These are phyloP conservation scores for Notiomystis cincta DNA, from an alignment of 2,113 vertebrate species.

Conservation along the genomic window DNA sequence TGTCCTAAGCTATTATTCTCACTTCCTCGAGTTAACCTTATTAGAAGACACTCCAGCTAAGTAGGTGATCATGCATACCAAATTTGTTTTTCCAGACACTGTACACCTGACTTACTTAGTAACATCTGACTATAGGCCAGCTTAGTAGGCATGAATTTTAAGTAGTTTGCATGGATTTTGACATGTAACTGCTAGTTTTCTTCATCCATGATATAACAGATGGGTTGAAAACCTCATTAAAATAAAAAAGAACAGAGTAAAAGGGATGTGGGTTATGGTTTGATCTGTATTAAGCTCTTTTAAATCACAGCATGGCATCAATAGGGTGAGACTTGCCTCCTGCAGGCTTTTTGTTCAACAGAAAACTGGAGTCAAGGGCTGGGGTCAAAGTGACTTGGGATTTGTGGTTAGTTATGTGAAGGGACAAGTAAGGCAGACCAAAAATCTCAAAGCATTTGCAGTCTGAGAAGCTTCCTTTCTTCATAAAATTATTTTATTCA, in stretches of 20 bases:
- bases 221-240: slow-evolving; percentile 5
- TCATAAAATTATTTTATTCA: not conserved
- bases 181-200: slow-evolving; percentile 27
- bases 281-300: not conserved
- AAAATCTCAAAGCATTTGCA: not conserved
- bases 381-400: not conserved
- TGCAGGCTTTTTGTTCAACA: not conserved
- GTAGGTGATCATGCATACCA: slow-evolving; percentile 31
- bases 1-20: slow-evolving; percentile 28
- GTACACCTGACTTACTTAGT: slow-evolving; percentile 32
- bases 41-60: slow-evolving; percentile 15
- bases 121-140: slow-evolving; percentile 9
- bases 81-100: not conserved
- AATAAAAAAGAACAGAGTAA: slow-evolving; percentile 8
- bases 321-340: not conserved
- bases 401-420: not conserved
- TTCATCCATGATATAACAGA: slow-evolving; percentile 38
- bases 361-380: not conserved
- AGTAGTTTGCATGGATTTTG: slow-evolving; percentile 38
- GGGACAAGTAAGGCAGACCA: not conserved
- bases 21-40: slow-evolving; percentile 11
- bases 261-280: not conserved
- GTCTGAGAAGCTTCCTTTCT: not conserved
- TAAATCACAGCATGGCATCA: not conserved
- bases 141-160: slow-evolving; percentile 40